Evolutionary conservation across 1,140 invertebrate genomes (phyloP).

Genomic region (Drosophila sechellia): DNA sequence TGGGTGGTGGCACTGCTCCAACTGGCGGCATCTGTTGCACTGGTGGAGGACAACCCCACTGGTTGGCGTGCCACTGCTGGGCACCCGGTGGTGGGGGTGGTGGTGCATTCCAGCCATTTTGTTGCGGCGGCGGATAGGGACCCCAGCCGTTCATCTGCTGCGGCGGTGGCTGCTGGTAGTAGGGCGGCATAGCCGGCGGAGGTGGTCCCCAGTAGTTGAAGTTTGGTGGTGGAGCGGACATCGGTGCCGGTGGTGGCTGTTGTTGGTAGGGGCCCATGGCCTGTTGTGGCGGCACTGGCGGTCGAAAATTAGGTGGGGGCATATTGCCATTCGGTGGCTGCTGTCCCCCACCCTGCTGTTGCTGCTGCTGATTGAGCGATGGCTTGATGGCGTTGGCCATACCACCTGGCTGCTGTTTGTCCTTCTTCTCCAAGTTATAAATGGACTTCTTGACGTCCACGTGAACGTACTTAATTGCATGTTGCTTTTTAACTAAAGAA

Average conservation of each 20-base stretch:
- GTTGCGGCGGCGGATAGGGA: constrained; percentile 62
- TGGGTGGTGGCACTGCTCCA: constrained; percentile 58
- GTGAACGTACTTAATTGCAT: constrained; percentile 90
- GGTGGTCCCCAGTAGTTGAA: constrained; percentile 81
- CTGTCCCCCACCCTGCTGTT: constrained; percentile 33
- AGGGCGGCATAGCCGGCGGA: constrained; percentile 66
- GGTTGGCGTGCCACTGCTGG: constrained; percentile 77
- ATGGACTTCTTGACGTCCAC: constrained; percentile 93
- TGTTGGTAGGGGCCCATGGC: constrained; percentile 72
- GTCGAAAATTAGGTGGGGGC: constrained; percentile 54
- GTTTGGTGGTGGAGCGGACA: constrained; percentile 70
- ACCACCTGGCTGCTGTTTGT: constrained; percentile 56
- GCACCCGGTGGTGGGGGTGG: constrained; percentile 67
- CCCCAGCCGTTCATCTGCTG: constrained; percentile 70
- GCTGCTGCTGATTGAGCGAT: constrained; percentile 45
- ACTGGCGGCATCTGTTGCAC: constrained; percentile 71
- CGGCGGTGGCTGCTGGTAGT: constrained; percentile 68
- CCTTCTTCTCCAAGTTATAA: constrained; percentile 89
- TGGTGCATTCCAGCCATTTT: constrained; percentile 70
- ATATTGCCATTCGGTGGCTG: constrained; percentile 54
- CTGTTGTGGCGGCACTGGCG: constrained; percentile 59
- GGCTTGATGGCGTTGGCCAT: constrained; percentile 50
- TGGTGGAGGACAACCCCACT: constrained; percentile 74
- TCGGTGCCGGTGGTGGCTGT: constrained; percentile 69
- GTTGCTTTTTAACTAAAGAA: constrained; percentile 87